These are phyloP conservation scores for Patella vulgata DNA, from an alignment of 1,140 invertebrate species.

Conservation along the genomic window DNA sequence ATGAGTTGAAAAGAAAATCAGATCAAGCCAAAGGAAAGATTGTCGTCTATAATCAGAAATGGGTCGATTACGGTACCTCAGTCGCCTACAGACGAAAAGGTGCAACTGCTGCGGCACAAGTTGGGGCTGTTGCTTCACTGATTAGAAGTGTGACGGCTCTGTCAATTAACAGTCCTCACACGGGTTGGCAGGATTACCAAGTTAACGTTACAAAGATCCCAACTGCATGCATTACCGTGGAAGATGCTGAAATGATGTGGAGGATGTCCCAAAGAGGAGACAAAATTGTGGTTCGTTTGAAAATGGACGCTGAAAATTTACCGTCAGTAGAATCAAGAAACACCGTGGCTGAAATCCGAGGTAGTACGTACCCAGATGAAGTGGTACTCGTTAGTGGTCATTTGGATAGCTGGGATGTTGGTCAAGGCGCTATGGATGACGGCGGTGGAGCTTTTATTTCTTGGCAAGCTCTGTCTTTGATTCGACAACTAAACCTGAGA, in stretches of 20 bases:
- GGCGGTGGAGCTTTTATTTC: conserved; percentile 82
- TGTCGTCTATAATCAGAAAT: conserved; percentile 78
- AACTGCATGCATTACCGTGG: conserved; percentile 79
- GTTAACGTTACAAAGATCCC: conserved; percentile 77
- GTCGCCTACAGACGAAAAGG: conserved; percentile 72
- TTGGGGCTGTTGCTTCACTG: conserved; percentile 79
- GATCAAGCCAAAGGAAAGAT: conserved; percentile 75
- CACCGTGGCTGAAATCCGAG: conserved; percentile 76
- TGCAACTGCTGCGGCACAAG: conserved; percentile 71
- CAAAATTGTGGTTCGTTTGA: conserved; percentile 67
- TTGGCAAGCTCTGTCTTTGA: conserved; percentile 76
- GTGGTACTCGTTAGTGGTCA: conserved; percentile 85
- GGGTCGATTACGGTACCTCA: conserved; percentile 72
- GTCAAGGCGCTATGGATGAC: conserved; percentile 87
- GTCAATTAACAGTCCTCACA: conserved; percentile 67
- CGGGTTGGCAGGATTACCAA: conserved; percentile 70
- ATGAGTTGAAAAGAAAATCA: conserved; percentile 69
- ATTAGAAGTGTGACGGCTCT: conserved; percentile 80
- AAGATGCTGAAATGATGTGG: conserved; percentile 80
- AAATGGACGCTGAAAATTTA: conserved; percentile 70
- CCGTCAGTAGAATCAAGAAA: conserved; percentile 75
- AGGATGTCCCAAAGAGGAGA: conserved; percentile 73
- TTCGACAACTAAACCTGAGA: conserved; percentile 75
- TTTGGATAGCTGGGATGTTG: conserved; percentile 91
- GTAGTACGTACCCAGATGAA: conserved; percentile 71